These are phyloP conservation scores for Sprattus sprattus DNA, from an alignment of 2,113 vertebrate species.

Conservation along the genomic window DNA sequence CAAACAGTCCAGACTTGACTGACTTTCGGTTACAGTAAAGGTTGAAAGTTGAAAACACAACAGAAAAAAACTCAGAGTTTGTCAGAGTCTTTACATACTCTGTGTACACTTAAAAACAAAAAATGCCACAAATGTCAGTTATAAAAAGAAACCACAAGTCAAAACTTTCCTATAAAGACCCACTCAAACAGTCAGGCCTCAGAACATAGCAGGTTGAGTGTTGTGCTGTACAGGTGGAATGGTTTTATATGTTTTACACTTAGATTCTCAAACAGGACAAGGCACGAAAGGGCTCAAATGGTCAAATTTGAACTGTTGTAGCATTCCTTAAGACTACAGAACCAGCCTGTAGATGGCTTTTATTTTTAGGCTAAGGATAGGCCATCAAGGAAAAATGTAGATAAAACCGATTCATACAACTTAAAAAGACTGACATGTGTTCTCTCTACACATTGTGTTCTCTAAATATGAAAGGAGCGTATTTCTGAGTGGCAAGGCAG, in stretches of 20 bases:
- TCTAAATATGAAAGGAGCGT: neutral
- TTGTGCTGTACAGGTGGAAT: neutral
- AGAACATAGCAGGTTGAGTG: too few species aligned
- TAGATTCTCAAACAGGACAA: neutral
- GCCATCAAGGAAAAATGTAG: neutral
- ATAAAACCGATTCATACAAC: neutral
- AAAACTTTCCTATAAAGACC: too few species aligned
- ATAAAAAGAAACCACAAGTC: neutral
- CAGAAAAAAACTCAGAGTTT: neutral
- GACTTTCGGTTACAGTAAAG: neutral
- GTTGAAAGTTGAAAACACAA: neutral
- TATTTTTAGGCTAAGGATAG: neutral
- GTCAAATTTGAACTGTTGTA: slow-evolving; percentile 1
- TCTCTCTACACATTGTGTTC: neutral
- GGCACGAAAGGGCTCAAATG: neutral
- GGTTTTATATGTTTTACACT: neutral
- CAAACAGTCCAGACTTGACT: neutral
- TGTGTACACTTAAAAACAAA: neutral
- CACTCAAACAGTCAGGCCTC: neutral
- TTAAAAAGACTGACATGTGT: neutral
- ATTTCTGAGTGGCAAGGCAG: neutral
- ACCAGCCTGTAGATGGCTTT: slow-evolving; percentile 10
- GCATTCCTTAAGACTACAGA: neutral
- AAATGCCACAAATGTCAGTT: neutral
- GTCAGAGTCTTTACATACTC: neutral